These are phyloP conservation scores for Arctocebus calabarensis DNA, from an alignment of 2,797 vertebrate genomes.

Conservation along the genomic window DNA sequence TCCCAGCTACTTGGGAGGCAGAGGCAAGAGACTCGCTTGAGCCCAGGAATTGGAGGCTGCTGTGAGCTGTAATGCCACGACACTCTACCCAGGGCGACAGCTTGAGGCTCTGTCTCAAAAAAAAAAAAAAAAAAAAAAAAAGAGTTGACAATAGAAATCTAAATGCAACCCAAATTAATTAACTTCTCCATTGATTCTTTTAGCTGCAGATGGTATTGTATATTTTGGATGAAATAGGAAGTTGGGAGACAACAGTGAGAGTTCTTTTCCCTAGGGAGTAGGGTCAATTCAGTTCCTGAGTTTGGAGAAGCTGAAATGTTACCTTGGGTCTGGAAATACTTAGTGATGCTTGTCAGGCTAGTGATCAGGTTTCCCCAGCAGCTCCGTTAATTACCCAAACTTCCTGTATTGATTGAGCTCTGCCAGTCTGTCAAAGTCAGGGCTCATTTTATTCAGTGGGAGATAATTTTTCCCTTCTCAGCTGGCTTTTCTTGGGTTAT, in stretches of 20 bases:
- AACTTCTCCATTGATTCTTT: constrained; percentile 27
- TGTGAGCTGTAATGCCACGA: no score
- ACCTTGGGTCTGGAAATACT: constrained; percentile 67
- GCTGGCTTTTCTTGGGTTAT: constrained; percentile 46
- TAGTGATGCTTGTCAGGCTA: constrained; percentile 56
- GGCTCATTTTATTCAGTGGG: not conserved
- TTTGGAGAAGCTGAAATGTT: constrained; percentile 67
- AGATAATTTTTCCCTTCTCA: constrained; percentile 26
- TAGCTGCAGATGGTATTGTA: not conserved
- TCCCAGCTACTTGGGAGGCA: no score
- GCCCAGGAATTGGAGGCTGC: no score
- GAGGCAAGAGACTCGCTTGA: no score
- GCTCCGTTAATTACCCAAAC: constrained; percentile 64
- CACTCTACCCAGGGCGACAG: no score
- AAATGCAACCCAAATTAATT: constrained; percentile 24
- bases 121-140: no score
- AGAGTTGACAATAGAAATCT: not conserved
- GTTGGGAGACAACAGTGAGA: not conserved
- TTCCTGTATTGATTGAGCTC: constrained; percentile 51
- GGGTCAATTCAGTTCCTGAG: constrained; percentile 48
- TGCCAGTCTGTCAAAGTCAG: constrained; percentile 14
- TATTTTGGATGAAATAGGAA: not conserved
- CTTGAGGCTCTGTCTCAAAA: no score
- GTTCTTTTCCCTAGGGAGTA: constrained; percentile 32
- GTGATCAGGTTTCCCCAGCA: constrained; percentile 57